phyloP scores from a whole-genome alignment of 2,888 invertebrate genomes.

The Melanotus villosus region DNA sequence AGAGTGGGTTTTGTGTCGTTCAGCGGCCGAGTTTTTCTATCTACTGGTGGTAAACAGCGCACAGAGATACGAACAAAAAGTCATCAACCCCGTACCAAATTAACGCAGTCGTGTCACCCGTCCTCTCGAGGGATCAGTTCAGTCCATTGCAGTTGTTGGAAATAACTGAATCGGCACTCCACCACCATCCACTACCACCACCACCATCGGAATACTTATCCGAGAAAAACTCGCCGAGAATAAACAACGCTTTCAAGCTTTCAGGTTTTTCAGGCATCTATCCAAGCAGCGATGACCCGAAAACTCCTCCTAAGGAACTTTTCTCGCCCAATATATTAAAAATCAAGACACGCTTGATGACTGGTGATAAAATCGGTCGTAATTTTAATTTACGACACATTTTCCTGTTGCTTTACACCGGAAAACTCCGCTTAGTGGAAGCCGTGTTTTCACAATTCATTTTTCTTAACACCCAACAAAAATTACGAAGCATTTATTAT shows the following conservation, averaged over 20 bases:
- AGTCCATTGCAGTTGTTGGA: slow-evolving; percentile 41
- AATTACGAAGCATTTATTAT: slow-evolving; percentile 12
- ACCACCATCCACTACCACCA: slow-evolving; percentile 1
- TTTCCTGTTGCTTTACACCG: slow-evolving; percentile 17
- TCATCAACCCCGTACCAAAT: slow-evolving; percentile 48
- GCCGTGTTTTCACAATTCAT: background rate
- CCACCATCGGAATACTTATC: slow-evolving; percentile 7
- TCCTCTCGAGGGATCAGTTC: slow-evolving; percentile 44
- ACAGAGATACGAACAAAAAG: slow-evolving; percentile 48
- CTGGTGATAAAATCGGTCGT: slow-evolving; percentile 18
- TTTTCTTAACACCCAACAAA: background rate
- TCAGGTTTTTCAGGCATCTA: no score
- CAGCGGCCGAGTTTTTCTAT: slow-evolving; percentile 43
- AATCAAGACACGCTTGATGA: slow-evolving; percentile 18
- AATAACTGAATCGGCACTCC: slow-evolving; percentile 42
- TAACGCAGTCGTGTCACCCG: slow-evolving; percentile 46
- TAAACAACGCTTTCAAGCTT: no score
- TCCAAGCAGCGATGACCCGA: no score
- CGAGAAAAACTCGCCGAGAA: slow-evolving; percentile 7
- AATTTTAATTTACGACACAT: slow-evolving; percentile 18
- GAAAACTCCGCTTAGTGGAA: slow-evolving; percentile 9
- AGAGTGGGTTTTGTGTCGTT: slow-evolving; percentile 45
- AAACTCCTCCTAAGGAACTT: no score
- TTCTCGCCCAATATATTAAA: background rate
- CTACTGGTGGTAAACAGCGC: slow-evolving; percentile 45